Base-by-base conservation (phyloP, 1,140 invertebrate species). In the Oedothorax gibbosus region DNA sequence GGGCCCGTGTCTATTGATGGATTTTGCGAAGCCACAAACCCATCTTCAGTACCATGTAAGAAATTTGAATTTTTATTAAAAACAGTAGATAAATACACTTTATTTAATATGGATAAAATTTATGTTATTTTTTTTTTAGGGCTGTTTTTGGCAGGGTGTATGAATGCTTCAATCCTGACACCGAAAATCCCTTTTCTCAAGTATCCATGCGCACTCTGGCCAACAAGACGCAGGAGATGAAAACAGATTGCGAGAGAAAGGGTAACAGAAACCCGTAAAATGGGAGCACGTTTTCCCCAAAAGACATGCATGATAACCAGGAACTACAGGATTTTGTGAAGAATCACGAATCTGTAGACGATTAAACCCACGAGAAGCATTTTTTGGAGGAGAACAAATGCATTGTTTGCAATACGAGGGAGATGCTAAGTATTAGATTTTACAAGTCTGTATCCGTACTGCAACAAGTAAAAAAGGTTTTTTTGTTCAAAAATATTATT, bases 381-480 rank as follows among this genome's bases (percentile, higher is more conserved):
- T 79, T 49, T 79, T 68, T 56, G 77, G 51, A 35, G 49, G 77
- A 12, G 62, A 0, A 78, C 35, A 7, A 79, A 68, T n/a, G 64
- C 50, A 35, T 15, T 5, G 18, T 54, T 51, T 68, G 2, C 56
- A 54, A 50, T 68, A 11, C 8, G 20, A 79, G 12, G 49, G 64
- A 18, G 12, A 56, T 20, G 64, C 20, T 12, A 66, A 68, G 14
- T 56, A 79, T 7, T 56, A 5, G 77, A 69, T 57, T 80, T 68
- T 15, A 80, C 14, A 9, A 50, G 12, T 11, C 35, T 80, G 21
- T 80, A 69, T 54, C 64, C 77, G 4, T 80, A 54, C n/a, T 64
- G 66, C 0, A 77, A 65, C 15, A 65, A 64, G 18, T 77, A 64
- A 2, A 35, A 35, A 35, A 5, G 35, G 5, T 35, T 35, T 35